Base-by-base conservation (phyloP, 2,797 vertebrate genomes). In the Brachymystax lenok region DNA sequence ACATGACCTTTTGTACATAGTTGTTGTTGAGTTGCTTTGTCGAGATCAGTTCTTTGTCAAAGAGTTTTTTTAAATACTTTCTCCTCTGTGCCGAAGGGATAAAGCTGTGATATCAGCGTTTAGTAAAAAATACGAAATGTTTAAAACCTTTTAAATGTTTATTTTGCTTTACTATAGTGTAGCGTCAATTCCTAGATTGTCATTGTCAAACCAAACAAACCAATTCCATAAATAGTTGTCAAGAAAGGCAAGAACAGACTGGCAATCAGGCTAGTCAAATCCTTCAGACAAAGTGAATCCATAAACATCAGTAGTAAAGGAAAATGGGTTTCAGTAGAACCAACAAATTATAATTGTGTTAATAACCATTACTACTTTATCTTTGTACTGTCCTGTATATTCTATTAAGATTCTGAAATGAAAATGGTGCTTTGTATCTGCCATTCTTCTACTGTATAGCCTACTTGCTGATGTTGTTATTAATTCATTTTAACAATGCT, bases 1-100 rank as follows among this genome's bases (percentile, higher is more conserved):
- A 33, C 16, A 12, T 92, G 92, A 86, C 87, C 87, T 91, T 92
- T 84, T 95, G 93, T 95, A 95, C 91, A 95, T 95, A 95, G 85
- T 91, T 91, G 88, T 94, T 88, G 91, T 92, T 87, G 83, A 84
- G 86, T 91, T 92, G 90, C 87, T n/a, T 92, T 90, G 83, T 91
- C 83, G 74, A n/a, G n/a, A n/a, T 87, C 78, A n/a, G 82, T 87
- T n/a, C n/a, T n/a, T n/a, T n/a, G n/a, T n/a, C n/a, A n/a, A n/a
- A n/a, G n/a, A n/a, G n/a, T n/a, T n/a, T n/a, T n/a, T n/a, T n/a
- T n/a, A n/a, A n/a, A n/a, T 87, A 87, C 83, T 76, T 30, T 14
- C 16, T 71, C 92, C 92, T 90, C 89, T 88, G 89, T 90, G 87
- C 92, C 92, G n/a, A n/a, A n/a, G n/a, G 92, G 85, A 90, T 88